Percentiles rank a stretch among this genome's conserved stretches.
phyloP scores from a whole-genome alignment of 2,113 vertebrate genomes.

The Neofelis nebulosa region DNA sequence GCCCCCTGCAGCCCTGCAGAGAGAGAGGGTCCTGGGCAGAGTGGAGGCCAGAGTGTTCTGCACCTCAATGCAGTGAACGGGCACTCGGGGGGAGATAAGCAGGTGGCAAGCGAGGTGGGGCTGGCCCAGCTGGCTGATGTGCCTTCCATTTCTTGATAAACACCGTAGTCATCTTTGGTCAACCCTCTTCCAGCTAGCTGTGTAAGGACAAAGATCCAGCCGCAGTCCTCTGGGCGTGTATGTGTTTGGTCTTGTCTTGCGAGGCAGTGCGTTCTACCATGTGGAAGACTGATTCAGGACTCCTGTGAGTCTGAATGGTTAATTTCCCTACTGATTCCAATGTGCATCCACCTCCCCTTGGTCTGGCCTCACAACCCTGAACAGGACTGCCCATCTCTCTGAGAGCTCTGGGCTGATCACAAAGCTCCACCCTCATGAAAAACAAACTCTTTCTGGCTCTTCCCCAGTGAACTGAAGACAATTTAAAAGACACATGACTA shows the following conservation, averaged over 20 bases:
- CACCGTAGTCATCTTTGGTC: neutral
- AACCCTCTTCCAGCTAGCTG: neutral
- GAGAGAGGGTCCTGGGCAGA: neutral
- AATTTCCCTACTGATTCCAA: neutral
- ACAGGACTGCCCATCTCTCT: neutral
- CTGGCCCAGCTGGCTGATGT: neutral
- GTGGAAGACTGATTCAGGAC: neutral
- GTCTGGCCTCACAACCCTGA: neutral
- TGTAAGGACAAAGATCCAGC: neutral
- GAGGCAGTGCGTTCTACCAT: neutral
- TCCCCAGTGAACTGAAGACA: neutral
- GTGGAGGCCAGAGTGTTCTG: fast-evolving
- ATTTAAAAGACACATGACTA: neutral
- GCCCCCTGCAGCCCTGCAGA: neutral
- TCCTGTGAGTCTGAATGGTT: neutral
- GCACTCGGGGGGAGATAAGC: neutral
- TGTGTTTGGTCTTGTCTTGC: neutral
- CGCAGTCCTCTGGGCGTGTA: neutral
- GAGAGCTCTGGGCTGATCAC: neutral
- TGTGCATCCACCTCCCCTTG: neutral
- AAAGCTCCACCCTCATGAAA: neutral
- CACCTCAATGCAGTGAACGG: neutral
- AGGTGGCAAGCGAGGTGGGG: neutral
- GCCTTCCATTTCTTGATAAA: neutral
- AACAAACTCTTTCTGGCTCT: neutral